Percentiles rank a stretch among this genome's conserved stretches.
These are phyloP conservation scores for Lochmaea crataegi DNA, from an alignment of 2,888 invertebrate genomes.

Conservation along the genomic window DNA sequence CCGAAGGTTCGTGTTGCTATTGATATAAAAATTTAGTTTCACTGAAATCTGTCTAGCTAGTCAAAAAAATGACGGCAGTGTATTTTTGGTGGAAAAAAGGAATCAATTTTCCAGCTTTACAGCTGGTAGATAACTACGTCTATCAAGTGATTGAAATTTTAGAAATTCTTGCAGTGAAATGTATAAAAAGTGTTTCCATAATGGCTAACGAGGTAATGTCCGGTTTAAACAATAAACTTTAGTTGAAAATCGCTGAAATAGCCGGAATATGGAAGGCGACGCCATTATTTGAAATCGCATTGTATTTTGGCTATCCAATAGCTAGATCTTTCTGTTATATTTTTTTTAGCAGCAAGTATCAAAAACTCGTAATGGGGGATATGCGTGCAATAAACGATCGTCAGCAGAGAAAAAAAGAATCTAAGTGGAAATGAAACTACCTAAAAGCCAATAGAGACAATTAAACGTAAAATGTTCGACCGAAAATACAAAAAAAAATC, in stretches of 20 bases:
- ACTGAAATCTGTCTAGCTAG: too few species aligned
- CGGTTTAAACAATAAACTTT: neutral
- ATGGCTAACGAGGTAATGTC: neutral
- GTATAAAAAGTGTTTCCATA: neutral
- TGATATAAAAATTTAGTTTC: too few species aligned
- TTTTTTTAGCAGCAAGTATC: neutral
- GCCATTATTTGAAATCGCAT: neutral
- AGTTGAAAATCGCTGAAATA: neutral
- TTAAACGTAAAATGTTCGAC: neutral
- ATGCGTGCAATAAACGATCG: constrained; percentile 2
- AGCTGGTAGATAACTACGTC: neutral
- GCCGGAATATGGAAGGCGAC: neutral
- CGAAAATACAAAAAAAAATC: neutral
- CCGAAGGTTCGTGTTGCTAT: too few species aligned
- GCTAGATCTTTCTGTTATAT: neutral
- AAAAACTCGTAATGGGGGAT: neutral
- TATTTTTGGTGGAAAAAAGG: neutral
- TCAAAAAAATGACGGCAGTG: too few species aligned
- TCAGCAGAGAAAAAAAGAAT: too few species aligned
- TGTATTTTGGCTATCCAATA: neutral
- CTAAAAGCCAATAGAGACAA: neutral
- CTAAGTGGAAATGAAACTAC: neutral
- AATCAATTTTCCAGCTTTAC: neutral
- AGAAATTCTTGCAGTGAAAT: neutral
- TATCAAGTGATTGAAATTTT: neutral